Percentiles rank a stretch among this genome's conserved stretches.
These are phyloP conservation scores for Phrynosoma platyrhinos DNA, from an alignment of 2,113 vertebrate genomes.

Conservation along the genomic window DNA sequence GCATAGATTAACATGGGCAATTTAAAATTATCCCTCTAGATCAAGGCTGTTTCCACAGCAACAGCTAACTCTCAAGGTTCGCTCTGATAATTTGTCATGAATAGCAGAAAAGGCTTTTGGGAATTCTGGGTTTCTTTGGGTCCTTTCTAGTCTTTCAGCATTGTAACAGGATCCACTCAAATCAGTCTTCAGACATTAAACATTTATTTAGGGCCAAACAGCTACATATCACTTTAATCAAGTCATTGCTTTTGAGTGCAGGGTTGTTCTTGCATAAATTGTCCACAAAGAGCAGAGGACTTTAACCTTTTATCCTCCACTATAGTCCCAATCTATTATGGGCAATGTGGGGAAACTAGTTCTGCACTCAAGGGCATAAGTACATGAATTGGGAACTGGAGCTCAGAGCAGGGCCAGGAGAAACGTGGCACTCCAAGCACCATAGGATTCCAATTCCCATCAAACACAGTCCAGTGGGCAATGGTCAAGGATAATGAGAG, in stretches of 20 bases:
- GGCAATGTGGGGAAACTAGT: no score
- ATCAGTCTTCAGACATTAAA: neutral
- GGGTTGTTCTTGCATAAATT: neutral
- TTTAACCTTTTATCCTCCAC: no score
- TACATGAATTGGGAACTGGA: no score
- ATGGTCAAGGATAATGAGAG: no score
- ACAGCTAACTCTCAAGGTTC: slow-evolving; percentile 74
- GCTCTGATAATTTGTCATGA: slow-evolving; percentile 73
- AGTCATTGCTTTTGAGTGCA: neutral
- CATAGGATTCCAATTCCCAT: no score
- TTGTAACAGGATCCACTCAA: neutral
- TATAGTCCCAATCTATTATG: no score
- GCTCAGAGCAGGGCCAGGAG: no score
- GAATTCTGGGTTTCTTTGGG: neutral
- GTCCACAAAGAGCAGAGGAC: no score
- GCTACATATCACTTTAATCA: neutral
- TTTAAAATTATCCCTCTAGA: slow-evolving; percentile 71
- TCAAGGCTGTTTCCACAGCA: slow-evolving; percentile 81
- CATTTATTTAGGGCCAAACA: neutral
- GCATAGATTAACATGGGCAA: slow-evolving; percentile 66
- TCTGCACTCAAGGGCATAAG: no score
- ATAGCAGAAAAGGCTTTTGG: slow-evolving; percentile 49
- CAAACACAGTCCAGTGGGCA: no score
- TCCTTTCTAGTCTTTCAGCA: neutral
- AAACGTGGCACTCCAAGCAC: no score